Conservation (phyloP, 2,797 vertebrate genomes). For the Chrysocyon brachyurus region DNA sequence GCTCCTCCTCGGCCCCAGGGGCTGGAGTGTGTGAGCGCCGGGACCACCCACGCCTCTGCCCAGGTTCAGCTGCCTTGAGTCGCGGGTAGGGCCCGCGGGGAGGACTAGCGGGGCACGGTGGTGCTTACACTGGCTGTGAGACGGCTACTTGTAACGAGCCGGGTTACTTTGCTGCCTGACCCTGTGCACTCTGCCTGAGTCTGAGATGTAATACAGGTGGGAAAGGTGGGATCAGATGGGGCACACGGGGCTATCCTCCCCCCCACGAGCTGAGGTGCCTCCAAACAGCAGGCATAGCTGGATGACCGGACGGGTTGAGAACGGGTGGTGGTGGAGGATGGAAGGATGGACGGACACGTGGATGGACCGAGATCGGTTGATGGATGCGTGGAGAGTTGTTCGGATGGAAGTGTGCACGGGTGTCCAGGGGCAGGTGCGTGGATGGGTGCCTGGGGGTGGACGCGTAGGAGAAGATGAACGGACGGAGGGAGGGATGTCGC, state of each 20-base stretch:
- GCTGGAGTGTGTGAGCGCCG: not conserved
- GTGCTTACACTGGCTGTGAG: not conserved
- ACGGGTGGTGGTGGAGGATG: no score
- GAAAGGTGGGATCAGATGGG: not conserved
- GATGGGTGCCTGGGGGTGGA: not conserved
- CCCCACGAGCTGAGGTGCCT: not conserved
- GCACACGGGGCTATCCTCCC: no score
- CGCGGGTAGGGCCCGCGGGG: not conserved
- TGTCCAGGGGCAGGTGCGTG: no score
- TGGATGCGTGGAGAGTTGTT: not conserved
- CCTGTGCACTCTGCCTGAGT: not conserved
- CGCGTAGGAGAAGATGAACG: rapidly evolving
- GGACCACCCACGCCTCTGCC: rapidly evolving
- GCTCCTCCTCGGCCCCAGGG: no score
- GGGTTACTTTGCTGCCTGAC: not conserved
- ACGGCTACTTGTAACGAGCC: not conserved
- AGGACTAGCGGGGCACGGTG: rapidly evolving
- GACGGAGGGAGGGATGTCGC: no score
- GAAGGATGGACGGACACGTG: no score
- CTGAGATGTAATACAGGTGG: not conserved
- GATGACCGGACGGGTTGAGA: rapidly evolving
- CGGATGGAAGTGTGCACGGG: no score
- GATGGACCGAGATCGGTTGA: no score
- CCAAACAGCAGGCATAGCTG: not conserved
- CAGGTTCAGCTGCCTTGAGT: not conserved